A percentile compares a stretch with the other conserved stretches of the same genome.
phyloP scores from a whole-genome alignment of 2,797 vertebrate genomes.

The Phyllotis vaccarum region DNA sequence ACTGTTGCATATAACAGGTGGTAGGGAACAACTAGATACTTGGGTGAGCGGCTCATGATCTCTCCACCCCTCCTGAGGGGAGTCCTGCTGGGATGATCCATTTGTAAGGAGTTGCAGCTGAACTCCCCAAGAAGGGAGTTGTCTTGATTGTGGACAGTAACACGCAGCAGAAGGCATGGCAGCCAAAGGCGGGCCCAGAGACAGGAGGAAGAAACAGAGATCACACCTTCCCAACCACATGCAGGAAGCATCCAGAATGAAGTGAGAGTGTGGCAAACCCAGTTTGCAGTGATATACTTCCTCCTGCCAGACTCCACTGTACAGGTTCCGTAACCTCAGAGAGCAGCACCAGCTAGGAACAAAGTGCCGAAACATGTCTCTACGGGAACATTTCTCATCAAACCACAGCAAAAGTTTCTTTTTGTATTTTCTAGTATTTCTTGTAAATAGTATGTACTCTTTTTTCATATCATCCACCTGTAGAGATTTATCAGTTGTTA shows the following conservation, averaged over 20 bases:
- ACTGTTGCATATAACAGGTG: no score
- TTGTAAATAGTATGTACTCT: neutral
- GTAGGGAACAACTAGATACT: neutral
- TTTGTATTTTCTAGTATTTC: conserved; percentile 18
- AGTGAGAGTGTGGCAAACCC: neutral
- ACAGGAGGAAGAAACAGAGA: neutral
- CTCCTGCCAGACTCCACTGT: neutral
- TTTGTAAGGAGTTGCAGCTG: neutral
- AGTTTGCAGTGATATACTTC: neutral
- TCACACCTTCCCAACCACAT: neutral
- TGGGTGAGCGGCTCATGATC: neutral
- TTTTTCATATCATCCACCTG: neutral
- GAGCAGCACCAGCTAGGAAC: neutral
- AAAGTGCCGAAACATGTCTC: no score
- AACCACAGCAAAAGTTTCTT: neutral
- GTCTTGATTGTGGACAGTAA: neutral
- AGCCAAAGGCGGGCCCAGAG: neutral
- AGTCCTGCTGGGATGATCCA: neutral
- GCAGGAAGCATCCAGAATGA: neutral
- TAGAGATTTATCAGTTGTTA: neutral
- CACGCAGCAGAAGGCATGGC: neutral
- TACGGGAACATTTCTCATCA: neutral
- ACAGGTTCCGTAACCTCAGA: neutral
- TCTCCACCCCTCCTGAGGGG: neutral
- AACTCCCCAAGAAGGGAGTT: neutral